Evolutionary conservation across 2,888 invertebrate species (phyloP), one percentile per base, ranked within the genome.

Genomic region (Amorpha juglandis): DNA sequence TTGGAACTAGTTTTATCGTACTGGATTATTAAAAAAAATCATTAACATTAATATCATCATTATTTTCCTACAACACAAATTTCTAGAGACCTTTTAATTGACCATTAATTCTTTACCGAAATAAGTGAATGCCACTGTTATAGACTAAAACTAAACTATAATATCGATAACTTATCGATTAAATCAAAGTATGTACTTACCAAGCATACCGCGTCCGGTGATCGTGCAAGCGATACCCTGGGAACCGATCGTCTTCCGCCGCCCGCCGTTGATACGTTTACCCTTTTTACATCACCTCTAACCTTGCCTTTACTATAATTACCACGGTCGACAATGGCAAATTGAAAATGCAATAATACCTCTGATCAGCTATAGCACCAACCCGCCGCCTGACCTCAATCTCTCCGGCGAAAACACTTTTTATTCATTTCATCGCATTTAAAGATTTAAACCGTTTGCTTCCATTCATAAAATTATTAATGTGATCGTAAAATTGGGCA

Each of bases 401-500:
- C 83, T 82, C 80, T 86, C 83, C 76, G 70, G 81, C 78, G 78
- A 80, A 80, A 79, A 81, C 76, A 82, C 80, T 81, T 89, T 88
- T 89, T 90, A 87, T 90, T 89, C 86, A 87, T 88, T 88, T 86
- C 88, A 84, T 83, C 84, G 82, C 84, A 86, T 89, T 86, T 82
- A 85, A 89, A 84, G 87, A 84, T 87, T 90, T 84, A 86, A 90
- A 89, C 81, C 87, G 83, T 89, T 90, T 89, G 92, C 91, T 90
- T 89, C 91, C 91, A 92, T 93, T 93, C 92, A 92, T 92, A 93
- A 93, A 93, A 93, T 92, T 93, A 93, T 93, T 93, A 91, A 93
- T 93, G 93, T 79, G 91, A 89, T 93, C 93, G 90, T 93, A 93
- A 93, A 93, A 92, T 92, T 92, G 93, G 87, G 91, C 90, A 92